Evolutionary conservation across 2,113 vertebrate genomes (phyloP).

Genomic region (Apaloderma vittatum): DNA sequence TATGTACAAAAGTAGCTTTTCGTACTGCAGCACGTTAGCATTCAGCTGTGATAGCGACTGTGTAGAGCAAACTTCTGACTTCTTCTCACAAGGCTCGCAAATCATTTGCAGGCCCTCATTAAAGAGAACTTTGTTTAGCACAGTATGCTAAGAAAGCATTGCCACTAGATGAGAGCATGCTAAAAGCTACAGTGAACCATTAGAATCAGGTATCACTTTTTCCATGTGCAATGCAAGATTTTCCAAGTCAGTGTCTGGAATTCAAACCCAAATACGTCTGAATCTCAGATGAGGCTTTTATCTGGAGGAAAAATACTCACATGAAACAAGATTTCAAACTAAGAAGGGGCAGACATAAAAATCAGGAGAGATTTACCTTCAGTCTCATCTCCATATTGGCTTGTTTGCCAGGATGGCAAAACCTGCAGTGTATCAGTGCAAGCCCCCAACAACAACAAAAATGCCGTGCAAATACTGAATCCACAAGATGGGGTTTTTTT

Average conservation of each 20-base stretch:
- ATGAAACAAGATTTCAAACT: not conserved
- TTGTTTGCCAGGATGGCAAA: not conserved
- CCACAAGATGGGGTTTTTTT: not conserved
- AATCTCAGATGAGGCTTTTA: constrained; percentile 59
- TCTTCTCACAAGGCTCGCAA: not conserved
- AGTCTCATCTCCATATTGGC: not conserved
- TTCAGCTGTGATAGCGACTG: not conserved
- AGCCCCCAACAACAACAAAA: not conserved
- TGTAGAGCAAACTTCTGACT: not conserved
- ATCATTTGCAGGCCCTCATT: constrained; percentile 38
- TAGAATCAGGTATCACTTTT: constrained; percentile 68
- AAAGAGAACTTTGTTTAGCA: constrained; percentile 42
- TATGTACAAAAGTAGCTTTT: not conserved
- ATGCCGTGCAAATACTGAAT: not conserved
- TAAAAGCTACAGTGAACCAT: not conserved
- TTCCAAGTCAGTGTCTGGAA: constrained; percentile 72
- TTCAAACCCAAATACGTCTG: constrained; percentile 69
- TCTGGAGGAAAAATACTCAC: constrained; percentile 52
- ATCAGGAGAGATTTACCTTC: not conserved
- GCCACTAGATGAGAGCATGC: constrained; percentile 61
- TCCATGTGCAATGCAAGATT: constrained; percentile 56
- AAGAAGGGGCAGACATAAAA: constrained; percentile 16
- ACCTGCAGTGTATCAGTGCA: not conserved
- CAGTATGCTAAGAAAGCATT: constrained; percentile 33
- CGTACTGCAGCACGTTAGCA: not conserved